A percentile compares a stretch with the other conserved stretches of the same genome.
These are phyloP conservation scores for Brachynemurus nebulosus DNA, from an alignment of 2,888 invertebrate species.

Conservation along the genomic window DNA sequence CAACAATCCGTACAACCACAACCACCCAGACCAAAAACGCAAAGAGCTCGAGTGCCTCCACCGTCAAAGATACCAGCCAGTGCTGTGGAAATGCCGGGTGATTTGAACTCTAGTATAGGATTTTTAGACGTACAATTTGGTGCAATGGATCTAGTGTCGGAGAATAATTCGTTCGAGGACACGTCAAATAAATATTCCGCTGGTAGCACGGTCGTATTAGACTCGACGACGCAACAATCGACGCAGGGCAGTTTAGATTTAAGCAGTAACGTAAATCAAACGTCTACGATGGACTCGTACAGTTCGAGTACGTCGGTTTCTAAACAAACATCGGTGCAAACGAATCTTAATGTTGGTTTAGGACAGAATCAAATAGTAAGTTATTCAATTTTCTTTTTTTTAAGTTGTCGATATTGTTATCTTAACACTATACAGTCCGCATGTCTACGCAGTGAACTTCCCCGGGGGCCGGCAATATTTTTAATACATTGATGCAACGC, in stretches of 20 bases:
- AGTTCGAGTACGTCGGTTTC: conserved; percentile 25
- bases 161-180: conserved; percentile 35
- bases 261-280: conserved; percentile 33
- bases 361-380: conserved; percentile 9
- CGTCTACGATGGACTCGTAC: conserved; percentile 30
- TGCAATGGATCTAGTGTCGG: conserved; percentile 60
- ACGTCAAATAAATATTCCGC: conserved; percentile 32
- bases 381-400: conserved; percentile 16
- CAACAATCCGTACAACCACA: conserved; percentile 20
- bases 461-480: too few species aligned
- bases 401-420: too few species aligned
- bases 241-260: conserved; percentile 25
- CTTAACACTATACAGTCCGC: too few species aligned
- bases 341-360: conserved; percentile 7
- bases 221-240: conserved; percentile 24
- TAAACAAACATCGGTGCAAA: conserved; percentile 3
- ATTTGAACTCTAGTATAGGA: conserved; percentile 55
- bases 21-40: conserved; percentile 43
- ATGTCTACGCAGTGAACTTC: too few species aligned
- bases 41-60: conserved; percentile 63
- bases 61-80: conserved; percentile 86
- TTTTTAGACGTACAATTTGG: conserved; percentile 91
- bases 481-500: too few species aligned
- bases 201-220: conserved; percentile 26
- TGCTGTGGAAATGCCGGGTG: conserved; percentile 95